phyloP scores from a whole-genome alignment of 2,797 vertebrate genomes.

The Myotis findleyi region DNA sequence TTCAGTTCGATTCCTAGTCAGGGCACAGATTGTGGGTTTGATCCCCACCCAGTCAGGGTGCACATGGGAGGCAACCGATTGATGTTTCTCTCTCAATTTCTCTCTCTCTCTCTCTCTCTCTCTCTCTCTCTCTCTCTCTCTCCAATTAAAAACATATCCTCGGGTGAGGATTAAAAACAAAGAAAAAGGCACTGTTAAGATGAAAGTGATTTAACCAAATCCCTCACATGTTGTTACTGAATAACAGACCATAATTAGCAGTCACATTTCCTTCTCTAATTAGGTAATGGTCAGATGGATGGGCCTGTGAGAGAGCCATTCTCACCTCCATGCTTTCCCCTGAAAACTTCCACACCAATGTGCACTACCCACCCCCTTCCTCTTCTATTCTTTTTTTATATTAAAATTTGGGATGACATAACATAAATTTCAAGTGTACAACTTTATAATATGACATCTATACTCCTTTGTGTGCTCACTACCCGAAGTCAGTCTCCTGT shows the following conservation, averaged over 20 bases:
- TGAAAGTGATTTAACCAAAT: slow-evolving; percentile 40
- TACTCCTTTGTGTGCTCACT: background rate
- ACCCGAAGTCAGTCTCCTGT: background rate
- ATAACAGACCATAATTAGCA: background rate
- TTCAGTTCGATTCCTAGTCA: background rate
- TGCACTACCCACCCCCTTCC: too few species aligned
- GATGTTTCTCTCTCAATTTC: background rate
- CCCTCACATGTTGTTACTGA: background rate
- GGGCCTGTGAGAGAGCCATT: background rate
- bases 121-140: too few species aligned
- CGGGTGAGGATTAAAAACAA: background rate
- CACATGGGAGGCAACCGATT: background rate
- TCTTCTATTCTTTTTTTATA: background rate
- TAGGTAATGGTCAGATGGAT: background rate
- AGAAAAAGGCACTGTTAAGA: background rate
- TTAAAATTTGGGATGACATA: background rate
- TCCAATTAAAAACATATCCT: background rate
- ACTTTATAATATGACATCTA: background rate
- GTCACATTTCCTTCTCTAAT: slow-evolving; percentile 24
- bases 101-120: too few species aligned
- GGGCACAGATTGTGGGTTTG: background rate
- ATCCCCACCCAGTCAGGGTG: background rate
- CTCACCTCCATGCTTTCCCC: slow-evolving; percentile 2
- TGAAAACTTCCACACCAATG: background rate
- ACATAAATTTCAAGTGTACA: background rate